These are phyloP conservation scores for Cantharis rustica DNA, from an alignment of 2,888 invertebrate species.

Conservation along the genomic window DNA sequence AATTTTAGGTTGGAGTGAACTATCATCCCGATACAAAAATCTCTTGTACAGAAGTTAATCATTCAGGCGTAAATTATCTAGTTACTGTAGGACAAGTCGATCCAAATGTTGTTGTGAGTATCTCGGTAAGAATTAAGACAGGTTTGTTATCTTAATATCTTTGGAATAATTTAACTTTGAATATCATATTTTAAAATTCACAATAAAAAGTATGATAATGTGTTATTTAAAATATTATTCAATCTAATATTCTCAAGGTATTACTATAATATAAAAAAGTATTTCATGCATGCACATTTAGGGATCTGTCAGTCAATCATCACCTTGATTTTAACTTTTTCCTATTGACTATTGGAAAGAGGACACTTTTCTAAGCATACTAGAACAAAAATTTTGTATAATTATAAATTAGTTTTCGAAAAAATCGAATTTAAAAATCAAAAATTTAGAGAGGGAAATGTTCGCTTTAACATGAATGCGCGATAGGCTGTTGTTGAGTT, in stretches of 20 bases:
- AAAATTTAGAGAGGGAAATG: too few species aligned
- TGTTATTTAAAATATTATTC: background rate
- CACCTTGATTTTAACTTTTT: too few species aligned
- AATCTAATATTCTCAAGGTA: background rate
- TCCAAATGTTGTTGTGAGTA: conserved; percentile 32
- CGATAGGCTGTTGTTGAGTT: too few species aligned
- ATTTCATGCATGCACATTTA: background rate
- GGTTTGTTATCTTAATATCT: background rate
- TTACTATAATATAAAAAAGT: background rate
- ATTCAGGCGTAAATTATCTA: conserved; percentile 78
- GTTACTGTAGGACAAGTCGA: conserved; percentile 67
- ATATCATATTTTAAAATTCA: background rate
- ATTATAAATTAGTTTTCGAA: too few species aligned
- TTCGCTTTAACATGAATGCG: too few species aligned
- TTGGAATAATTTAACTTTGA: background rate
- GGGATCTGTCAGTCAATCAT: too few species aligned
- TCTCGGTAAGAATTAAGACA: background rate
- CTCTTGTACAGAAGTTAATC: conserved; percentile 74
- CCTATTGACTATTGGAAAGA: too few species aligned
- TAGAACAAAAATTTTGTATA: too few species aligned
- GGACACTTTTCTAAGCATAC: too few species aligned
- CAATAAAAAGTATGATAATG: background rate
- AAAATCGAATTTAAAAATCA: too few species aligned
- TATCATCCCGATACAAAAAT: conserved; percentile 73
- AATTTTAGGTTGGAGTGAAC: conserved; percentile 67